phyloP scores from a whole-genome alignment of 2,888 invertebrate genomes.

The Heteromurus nitidus region DNA sequence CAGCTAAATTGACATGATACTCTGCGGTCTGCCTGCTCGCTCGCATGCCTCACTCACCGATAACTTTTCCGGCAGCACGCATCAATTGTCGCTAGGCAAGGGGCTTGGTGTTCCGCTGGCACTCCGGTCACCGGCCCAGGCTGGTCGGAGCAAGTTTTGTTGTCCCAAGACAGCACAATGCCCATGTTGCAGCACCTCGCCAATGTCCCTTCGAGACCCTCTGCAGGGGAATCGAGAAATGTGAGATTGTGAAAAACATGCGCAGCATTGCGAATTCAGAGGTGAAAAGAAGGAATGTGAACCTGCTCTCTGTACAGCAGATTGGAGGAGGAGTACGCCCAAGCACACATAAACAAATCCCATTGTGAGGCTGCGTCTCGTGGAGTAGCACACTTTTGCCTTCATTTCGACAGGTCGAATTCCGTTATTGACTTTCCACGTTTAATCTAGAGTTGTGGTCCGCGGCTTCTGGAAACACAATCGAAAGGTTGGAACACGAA shows the following conservation, averaged over 20 bases:
- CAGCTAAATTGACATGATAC: too few relatives aligned
- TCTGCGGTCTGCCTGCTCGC: too few relatives aligned
- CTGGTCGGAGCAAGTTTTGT: slow-evolving; percentile 77
- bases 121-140: slow-evolving; percentile 79
- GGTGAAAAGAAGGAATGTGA: too few relatives aligned
- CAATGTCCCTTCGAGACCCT: slow-evolving; percentile 71
- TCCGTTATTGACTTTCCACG: too few relatives aligned
- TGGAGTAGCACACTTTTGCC: background rate
- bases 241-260: background rate
- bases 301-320: background rate
- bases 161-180: slow-evolving; percentile 77
- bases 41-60: slow-evolving; percentile 76
- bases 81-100: slow-evolving; percentile 81
- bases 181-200: slow-evolving; percentile 78
- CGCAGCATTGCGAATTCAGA: background rate
- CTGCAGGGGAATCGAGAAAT: slow-evolving; percentile 21
- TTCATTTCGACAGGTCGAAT: too few relatives aligned
- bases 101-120: slow-evolving; percentile 79
- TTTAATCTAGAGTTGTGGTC: too few relatives aligned
- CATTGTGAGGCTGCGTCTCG: background rate
- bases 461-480: too few relatives aligned
- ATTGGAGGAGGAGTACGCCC: background rate
- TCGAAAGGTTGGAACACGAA: too few relatives aligned
- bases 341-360: too few relatives aligned
- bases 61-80: slow-evolving; percentile 81